Evolutionary conservation across 2,113 vertebrate genomes (phyloP).

Genomic region (Onychorhynchus coronatus): DNA sequence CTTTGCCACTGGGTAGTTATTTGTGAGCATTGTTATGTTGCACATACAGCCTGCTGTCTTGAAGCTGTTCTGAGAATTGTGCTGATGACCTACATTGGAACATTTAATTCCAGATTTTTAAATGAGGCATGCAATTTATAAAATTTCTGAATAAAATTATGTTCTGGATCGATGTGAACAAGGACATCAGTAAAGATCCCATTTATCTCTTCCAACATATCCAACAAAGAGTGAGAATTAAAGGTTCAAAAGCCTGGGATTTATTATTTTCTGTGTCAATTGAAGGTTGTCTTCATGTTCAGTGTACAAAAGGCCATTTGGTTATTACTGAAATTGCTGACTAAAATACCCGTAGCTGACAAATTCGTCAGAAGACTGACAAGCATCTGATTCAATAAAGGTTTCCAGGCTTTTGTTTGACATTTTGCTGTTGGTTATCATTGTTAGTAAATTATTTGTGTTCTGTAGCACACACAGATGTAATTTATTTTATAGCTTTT

Average conservation of each 20-base stretch:
- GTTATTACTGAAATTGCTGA: conserved; percentile 45
- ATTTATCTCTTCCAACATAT: background rate
- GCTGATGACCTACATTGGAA: conserved; percentile 3
- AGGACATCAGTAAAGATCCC: background rate
- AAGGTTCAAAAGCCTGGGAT: conserved; percentile 38
- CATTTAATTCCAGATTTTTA: conserved; percentile 23
- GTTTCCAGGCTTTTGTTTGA: conserved; percentile 43
- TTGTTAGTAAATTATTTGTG: conserved; percentile 13
- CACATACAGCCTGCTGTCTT: background rate
- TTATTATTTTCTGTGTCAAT: conserved; percentile 33
- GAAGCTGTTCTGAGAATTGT: conserved; percentile 19
- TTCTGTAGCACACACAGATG: background rate
- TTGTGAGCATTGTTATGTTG: conserved; percentile 4
- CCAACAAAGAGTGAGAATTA: background rate
- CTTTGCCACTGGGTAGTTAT: background rate
- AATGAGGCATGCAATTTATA: background rate
- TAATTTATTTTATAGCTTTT: background rate
- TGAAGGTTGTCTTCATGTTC: conserved; percentile 41
- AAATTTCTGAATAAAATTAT: conserved; percentile 25
- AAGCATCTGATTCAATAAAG: conserved; percentile 28
- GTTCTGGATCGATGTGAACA: background rate
- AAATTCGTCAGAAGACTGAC: conserved; percentile 34
- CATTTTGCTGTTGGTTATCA: conserved; percentile 9
- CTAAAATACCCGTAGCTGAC: conserved; percentile 27
- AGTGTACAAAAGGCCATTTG: conserved; percentile 49